Conservation (phyloP, 2,888 invertebrate species). For the Eupithecia tripunctaria region DNA sequence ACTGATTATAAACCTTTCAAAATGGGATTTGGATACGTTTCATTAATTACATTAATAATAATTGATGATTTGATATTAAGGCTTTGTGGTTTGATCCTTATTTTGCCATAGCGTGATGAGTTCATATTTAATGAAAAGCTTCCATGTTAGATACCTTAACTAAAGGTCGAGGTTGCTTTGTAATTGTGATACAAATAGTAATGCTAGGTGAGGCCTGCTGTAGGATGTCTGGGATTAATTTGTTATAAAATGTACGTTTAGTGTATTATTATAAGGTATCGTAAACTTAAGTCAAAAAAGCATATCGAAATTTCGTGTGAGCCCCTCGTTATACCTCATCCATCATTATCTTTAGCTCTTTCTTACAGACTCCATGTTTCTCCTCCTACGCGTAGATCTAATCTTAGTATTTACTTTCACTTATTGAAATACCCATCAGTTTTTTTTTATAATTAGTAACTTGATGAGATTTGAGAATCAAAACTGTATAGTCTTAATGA, state of each 20-base stretch:
- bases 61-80: background rate
- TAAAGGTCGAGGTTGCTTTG: slow-evolving; percentile 46
- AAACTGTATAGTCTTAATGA: background rate
- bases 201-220: slow-evolving; percentile 10
- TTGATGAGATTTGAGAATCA: background rate
- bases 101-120: slow-evolving; percentile 46
- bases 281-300: no score
- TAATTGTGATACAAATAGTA: slow-evolving; percentile 15
- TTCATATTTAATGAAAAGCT: slow-evolving; percentile 40
- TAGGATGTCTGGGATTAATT: slow-evolving; percentile 13
- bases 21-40: background rate
- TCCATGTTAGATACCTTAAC: slow-evolving; percentile 39
- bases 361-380: background rate
- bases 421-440: background rate
- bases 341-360: background rate
- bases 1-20: background rate
- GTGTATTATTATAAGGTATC: background rate
- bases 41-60: background rate
- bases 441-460: background rate
- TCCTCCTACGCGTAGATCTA: background rate
- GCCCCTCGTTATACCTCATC: background rate
- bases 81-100: background rate
- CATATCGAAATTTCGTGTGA: no score
- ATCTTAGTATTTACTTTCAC: background rate
- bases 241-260: background rate